phyloP scores from a whole-genome alignment of 2,797 vertebrate genomes.

The Acipenser ruthenus region DNA sequence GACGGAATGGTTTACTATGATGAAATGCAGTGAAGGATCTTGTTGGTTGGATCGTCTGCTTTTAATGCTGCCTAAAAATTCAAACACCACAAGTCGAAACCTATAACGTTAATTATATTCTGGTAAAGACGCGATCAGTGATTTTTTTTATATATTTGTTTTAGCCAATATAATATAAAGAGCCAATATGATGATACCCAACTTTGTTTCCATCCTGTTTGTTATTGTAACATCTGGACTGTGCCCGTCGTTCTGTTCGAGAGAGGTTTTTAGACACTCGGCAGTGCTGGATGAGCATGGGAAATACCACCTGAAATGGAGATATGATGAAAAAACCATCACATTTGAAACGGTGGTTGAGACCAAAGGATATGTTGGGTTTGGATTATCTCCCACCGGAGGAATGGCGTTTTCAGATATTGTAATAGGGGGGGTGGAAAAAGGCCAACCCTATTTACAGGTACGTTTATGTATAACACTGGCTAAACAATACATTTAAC shows the following conservation, averaged over 20 bases:
- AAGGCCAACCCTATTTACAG: constrained; percentile 71
- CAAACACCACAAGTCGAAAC: constrained; percentile 22
- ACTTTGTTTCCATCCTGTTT: constrained; percentile 21
- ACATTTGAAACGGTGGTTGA: constrained; percentile 67
- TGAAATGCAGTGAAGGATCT: constrained; percentile 16
- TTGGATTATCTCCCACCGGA: constrained; percentile 71
- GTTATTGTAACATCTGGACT: constrained; percentile 26
- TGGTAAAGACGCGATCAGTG: not conserved
- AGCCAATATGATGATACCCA: constrained; percentile 10
- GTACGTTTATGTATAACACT: constrained; percentile 40
- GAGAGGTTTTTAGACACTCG: constrained; percentile 45
- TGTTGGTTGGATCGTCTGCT: constrained; percentile 15
- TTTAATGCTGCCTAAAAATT: constrained; percentile 22
- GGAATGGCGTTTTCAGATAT: constrained; percentile 72
- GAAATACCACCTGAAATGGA: constrained; percentile 61
- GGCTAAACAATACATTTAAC: not conserved
- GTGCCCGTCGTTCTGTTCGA: constrained; percentile 15
- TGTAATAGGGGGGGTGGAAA: constrained; percentile 67
- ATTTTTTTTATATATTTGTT: not conserved
- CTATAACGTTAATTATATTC: constrained; percentile 18
- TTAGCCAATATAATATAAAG: constrained; percentile 15
- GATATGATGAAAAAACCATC: constrained; percentile 44
- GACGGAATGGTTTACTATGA: constrained; percentile 16
- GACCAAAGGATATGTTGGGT: constrained; percentile 71
- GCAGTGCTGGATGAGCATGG: constrained; percentile 59